Percentiles rank a stretch among this genome's conserved stretches.
phyloP scores from a whole-genome alignment of 2,797 vertebrate genomes.

The Sebastes taczanowskii region DNA sequence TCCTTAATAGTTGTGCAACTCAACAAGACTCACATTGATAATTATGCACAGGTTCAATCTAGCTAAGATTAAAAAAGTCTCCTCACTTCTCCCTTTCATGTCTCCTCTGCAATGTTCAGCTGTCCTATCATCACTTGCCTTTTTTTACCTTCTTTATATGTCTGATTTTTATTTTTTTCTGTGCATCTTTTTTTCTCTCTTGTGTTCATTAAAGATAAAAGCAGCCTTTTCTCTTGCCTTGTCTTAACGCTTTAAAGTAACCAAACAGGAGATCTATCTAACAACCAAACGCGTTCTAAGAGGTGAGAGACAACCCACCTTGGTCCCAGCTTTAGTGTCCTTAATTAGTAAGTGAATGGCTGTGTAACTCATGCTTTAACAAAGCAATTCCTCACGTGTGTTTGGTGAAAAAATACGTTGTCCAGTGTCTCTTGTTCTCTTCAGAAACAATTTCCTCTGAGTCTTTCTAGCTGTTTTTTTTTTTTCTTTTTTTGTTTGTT shows the following conservation, averaged over 20 bases:
- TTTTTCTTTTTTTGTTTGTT: constrained; percentile 55
- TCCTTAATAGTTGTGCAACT: constrained; percentile 20
- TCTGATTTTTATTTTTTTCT: constrained; percentile 54
- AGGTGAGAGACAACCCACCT: constrained; percentile 93
- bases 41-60: constrained; percentile 53
- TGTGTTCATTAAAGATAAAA: constrained; percentile 91
- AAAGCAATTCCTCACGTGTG: constrained; percentile 89
- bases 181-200: constrained; percentile 79
- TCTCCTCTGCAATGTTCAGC: constrained; percentile 64
- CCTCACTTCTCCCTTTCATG: constrained; percentile 45
- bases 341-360: constrained; percentile 97
- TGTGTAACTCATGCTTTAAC: constrained; percentile 98
- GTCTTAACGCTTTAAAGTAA: constrained; percentile 99
- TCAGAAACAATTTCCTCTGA: constrained; percentile 94
- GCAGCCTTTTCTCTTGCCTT: constrained; percentile 99
- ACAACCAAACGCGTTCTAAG: constrained; percentile 95
- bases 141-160: constrained; percentile 56
- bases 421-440: constrained; percentile 95
- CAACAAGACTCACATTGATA: constrained; percentile 23
- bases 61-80: constrained; percentile 35
- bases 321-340: constrained; percentile 96
- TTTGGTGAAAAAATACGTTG: constrained; percentile 93
- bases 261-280: constrained; percentile 99
- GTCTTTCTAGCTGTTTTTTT: constrained; percentile 77
- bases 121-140: constrained; percentile 90